Conservation (phyloP, 1,140 invertebrate species). For the Babylonia areolata region DNA sequence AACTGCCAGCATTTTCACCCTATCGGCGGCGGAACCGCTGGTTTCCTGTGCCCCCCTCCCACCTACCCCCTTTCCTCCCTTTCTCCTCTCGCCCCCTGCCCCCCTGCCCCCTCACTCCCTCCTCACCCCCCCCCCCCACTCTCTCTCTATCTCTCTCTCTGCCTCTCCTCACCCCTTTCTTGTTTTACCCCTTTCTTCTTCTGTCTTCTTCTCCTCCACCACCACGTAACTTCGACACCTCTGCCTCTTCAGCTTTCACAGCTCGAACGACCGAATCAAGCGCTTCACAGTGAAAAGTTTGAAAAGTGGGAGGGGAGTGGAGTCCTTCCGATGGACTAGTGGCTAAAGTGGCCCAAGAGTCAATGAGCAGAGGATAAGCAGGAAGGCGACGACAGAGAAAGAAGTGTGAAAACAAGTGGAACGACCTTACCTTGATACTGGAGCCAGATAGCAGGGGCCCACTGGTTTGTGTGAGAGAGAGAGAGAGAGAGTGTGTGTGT, state of each 20-base stretch:
- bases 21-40: constrained; percentile 15
- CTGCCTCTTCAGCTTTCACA: not conserved
- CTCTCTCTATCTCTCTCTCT: not conserved
- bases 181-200: too few species aligned
- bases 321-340: not conserved
- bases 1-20: constrained; percentile 21
- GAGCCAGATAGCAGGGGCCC: constrained; percentile 2
- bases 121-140: not conserved
- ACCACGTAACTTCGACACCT: not conserved
- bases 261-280: too few species aligned
- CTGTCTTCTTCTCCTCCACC: too few species aligned
- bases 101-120: not conserved
- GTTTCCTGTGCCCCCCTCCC: constrained; percentile 3
- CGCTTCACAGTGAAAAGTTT: too few species aligned
- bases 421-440: not conserved
- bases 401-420: not conserved
- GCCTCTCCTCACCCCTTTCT: too few species aligned
- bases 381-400: not conserved
- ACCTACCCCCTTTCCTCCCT: not conserved
- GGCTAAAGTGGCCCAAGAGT: not conserved
- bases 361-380: not conserved
- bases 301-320: too few species aligned
- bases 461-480: too few species aligned
- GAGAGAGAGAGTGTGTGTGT: too few species aligned
- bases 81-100: not conserved